Percentiles rank a stretch among this genome's conserved stretches.
Conservation (phyloP, 2,888 invertebrate species). For the Erebia aethiops region DNA sequence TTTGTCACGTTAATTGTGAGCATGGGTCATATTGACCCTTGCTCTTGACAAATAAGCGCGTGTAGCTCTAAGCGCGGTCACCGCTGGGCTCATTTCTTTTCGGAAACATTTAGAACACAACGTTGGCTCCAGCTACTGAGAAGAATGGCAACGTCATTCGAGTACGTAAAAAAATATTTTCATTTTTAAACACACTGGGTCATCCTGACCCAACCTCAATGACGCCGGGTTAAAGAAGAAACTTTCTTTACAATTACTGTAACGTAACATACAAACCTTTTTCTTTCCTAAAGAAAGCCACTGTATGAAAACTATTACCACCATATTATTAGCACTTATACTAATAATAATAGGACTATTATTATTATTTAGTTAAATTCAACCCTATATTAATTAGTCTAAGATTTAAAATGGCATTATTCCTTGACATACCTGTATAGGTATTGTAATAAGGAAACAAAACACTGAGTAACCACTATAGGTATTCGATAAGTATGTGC, state of each 20-base stretch:
- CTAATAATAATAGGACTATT: neutral
- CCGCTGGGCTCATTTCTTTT: too few species aligned
- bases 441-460: constrained; percentile 33
- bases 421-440: constrained; percentile 16
- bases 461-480: constrained; percentile 32
- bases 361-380: neutral
- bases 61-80: too few species aligned
- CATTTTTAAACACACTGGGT: too few species aligned
- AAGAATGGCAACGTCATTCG: too few species aligned
- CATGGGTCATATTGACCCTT: too few species aligned
- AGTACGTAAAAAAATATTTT: too few species aligned
- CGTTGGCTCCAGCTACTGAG: too few species aligned
- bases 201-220: too few species aligned
- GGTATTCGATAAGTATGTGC: constrained; percentile 36
- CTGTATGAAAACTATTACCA: neutral
- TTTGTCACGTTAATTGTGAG: too few species aligned
- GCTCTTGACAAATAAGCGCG: too few species aligned
- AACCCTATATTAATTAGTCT: neutral
- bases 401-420: neutral
- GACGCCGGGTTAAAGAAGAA: neutral
- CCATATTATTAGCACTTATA: neutral
- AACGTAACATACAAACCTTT: neutral
- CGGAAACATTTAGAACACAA: too few species aligned
- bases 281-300: neutral
- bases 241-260: neutral